Conservation (phyloP, 1,140 invertebrate genomes). For the Drosophila bifasciata region DNA sequence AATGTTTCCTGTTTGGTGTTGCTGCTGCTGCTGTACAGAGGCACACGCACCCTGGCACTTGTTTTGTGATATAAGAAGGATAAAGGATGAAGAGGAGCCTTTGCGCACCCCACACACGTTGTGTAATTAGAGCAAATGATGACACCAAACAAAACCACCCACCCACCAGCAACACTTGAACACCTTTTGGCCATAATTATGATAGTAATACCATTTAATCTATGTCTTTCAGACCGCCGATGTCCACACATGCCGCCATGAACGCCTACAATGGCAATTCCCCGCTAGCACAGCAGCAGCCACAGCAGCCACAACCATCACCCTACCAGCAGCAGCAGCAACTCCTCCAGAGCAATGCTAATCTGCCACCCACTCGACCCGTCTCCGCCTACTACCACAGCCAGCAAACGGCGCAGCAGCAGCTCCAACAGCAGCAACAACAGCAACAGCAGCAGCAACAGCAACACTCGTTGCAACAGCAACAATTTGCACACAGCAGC, state of each 20-base stretch:
- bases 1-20: constrained; percentile 8
- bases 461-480: constrained; percentile 64
- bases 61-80: not conserved
- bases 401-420: constrained; percentile 62
- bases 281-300: constrained; percentile 67
- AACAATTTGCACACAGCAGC: constrained; percentile 69
- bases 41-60: constrained; percentile 27
- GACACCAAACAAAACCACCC: not conserved
- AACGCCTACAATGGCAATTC: constrained; percentile 83
- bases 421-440: constrained; percentile 62
- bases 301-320: constrained; percentile 58
- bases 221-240: constrained; percentile 46
- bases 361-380: constrained; percentile 69
- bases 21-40: constrained; percentile 53
- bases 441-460: constrained; percentile 65
- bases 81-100: not conserved
- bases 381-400: constrained; percentile 80
- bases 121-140: constrained; percentile 26
- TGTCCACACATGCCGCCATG: constrained; percentile 75
- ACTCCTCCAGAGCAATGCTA: constrained; percentile 54
- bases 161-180: constrained; percentile 2
- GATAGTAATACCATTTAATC: constrained; percentile 8
- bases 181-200: constrained; percentile 1
- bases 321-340: constrained; percentile 64
- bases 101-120: constrained; percentile 24